Evolutionary conservation across 2,888 invertebrate species (phyloP).

Genomic region (Latheticus oryzae): DNA sequence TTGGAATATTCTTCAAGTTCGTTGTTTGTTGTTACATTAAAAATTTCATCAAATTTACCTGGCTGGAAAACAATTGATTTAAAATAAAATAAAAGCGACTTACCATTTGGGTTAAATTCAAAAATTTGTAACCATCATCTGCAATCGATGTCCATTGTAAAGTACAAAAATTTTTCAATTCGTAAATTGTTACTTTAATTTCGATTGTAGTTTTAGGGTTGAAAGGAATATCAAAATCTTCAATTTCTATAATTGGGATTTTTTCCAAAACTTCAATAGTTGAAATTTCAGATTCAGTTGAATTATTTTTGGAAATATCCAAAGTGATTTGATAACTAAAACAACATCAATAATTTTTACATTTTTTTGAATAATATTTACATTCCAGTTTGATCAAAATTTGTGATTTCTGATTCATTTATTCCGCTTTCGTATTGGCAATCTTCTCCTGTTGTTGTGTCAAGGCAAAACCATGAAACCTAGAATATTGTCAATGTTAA

Average conservation of each 20-base stretch:
- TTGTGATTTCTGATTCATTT: constrained; percentile 20
- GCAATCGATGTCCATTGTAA: constrained; percentile 36
- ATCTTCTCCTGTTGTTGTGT: constrained; percentile 19
- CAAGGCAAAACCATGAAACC: constrained; percentile 34
- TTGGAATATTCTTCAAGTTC: constrained; percentile 42
- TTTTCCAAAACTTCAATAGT: constrained; percentile 27
- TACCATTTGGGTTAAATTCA: constrained; percentile 34
- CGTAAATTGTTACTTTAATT: constrained; percentile 26
- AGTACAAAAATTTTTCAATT: constrained; percentile 33
- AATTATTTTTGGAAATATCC: constrained; percentile 28
- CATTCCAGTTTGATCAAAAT: constrained; percentile 24
- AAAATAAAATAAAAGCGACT: constrained; percentile 5
- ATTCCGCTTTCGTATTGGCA: constrained; percentile 24
- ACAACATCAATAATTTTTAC: too few relatives aligned
- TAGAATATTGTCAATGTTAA: neutral
- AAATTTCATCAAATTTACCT: constrained; percentile 26
- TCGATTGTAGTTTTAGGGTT: constrained; percentile 29
- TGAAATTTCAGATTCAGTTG: constrained; percentile 18
- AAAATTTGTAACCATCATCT: constrained; percentile 21
- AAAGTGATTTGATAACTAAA: constrained; percentile 34
- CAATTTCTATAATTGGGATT: constrained; percentile 37
- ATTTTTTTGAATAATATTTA: constrained; percentile 20
- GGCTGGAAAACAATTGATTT: constrained; percentile 30
- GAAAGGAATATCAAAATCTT: constrained; percentile 31
- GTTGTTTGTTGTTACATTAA: constrained; percentile 33